Percentiles rank a stretch among this genome's conserved stretches.
phyloP scores from a whole-genome alignment of 2,888 invertebrate species.

The Cactoblastis cactorum region DNA sequence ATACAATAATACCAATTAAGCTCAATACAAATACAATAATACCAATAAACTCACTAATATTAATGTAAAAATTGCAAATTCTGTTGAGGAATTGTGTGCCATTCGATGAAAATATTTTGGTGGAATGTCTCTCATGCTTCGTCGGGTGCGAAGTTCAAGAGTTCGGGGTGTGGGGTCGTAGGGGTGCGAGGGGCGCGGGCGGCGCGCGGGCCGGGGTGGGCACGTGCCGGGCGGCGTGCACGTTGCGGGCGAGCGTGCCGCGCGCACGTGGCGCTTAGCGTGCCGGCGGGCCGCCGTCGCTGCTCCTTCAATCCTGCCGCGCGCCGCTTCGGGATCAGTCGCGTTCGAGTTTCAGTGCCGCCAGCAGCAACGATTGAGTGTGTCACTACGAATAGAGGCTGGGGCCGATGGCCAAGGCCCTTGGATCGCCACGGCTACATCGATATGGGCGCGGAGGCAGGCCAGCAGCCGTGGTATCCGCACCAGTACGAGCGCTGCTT shows the following conservation, averaged over 20 bases:
- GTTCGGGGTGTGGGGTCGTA: not conserved
- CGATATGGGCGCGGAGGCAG: slow-evolving; percentile 64
- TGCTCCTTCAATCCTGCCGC: slow-evolving; percentile 64
- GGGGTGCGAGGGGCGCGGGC: slow-evolving; percentile 19
- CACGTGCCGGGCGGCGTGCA: slow-evolving; percentile 45
- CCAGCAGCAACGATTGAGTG: slow-evolving; percentile 47
- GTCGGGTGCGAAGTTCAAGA: not conserved
- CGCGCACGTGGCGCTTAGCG: slow-evolving; percentile 57
- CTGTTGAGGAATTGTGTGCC: not conserved
- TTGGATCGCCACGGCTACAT: slow-evolving; percentile 79
- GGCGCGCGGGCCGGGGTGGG: slow-evolving; percentile 22
- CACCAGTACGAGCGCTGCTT: slow-evolving; percentile 28
- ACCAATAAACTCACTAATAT: no score
- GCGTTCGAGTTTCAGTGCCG: slow-evolving; percentile 34
- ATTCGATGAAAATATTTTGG: not conserved
- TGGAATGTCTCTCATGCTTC: not conserved
- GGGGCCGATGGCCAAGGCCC: slow-evolving; percentile 41
- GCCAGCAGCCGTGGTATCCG: slow-evolving; percentile 32
- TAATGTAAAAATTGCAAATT: no score
- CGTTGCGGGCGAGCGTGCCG: slow-evolving; percentile 50
- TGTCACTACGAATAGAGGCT: slow-evolving; percentile 44
- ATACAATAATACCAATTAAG: no score
- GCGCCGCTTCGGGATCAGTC: slow-evolving; percentile 61
- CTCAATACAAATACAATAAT: no score
- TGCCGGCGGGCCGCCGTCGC: slow-evolving; percentile 40